Base-by-base conservation (phyloP, 2,888 invertebrate genomes). In the Macroteleia sp. region DNA sequence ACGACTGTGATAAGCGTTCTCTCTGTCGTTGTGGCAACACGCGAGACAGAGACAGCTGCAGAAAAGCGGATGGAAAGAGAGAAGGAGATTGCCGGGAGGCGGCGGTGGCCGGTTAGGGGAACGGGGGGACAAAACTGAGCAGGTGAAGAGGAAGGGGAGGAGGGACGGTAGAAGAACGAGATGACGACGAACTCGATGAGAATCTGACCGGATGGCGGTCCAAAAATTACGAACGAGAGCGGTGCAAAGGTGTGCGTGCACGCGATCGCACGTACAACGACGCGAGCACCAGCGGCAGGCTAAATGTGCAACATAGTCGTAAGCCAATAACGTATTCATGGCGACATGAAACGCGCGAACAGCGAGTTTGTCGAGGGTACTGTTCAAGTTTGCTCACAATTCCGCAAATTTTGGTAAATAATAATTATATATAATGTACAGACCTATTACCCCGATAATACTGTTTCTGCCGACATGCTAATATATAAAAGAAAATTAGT, bases 131-230 rank as follows among this genome's bases (percentile, higher is more conserved):
- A 28, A 56, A 34, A 32, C 16, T 34, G 34, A 16, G 74, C 42
- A 28, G 75, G 56, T 12, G 28, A 42, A 19, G 69, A 59, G 52
- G 57, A 25, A 50, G 34, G n/a, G 50, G 28, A 50, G 46, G 16
- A 19, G 74, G 32, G 67, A 73, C 14, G 44, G 25, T 44, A 52
- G 70, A 64, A 57, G 79, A 82, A 82, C 79, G 77, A 82, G 78
- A 71, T 77, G 79, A 73, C 62, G 83, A 62, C 57, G 70, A 62
- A 59, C 69, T 50, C 73, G 79, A 79, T 76, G 77, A 59, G 85
- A 85, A 85, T 85, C 81, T 81, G 83, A 70, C 41, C 82, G 64
- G 84, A 81, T 67, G 85, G 83, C 84, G 85, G 83, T 82, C 84
- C 82, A 77, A 81, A 79, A 85, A 80, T 85, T 78, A 79, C 81